phyloP scores from a whole-genome alignment of 2,888 invertebrate species.

The Ochlodes sylvanus region DNA sequence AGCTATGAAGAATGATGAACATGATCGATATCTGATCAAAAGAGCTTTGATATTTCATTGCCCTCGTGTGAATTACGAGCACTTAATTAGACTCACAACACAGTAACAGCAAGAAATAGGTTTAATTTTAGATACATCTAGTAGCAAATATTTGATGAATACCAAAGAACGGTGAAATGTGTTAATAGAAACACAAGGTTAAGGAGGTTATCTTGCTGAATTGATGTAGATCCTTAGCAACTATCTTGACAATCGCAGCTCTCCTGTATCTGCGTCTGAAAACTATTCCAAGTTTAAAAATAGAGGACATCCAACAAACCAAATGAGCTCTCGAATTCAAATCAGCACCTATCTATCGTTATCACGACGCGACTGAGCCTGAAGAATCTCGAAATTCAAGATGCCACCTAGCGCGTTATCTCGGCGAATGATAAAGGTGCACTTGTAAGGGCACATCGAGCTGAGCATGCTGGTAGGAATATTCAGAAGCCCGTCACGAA shows the following conservation, averaged over 20 bases:
- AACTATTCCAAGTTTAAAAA: neutral
- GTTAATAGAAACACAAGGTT: too few species aligned
- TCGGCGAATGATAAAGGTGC: constrained; percentile 25
- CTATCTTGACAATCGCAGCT: neutral
- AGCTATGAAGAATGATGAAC: neutral
- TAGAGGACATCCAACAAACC: neutral
- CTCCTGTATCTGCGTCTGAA: neutral
- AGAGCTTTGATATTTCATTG: neutral
- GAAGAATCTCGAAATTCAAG: constrained; percentile 30
- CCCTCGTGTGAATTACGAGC: neutral
- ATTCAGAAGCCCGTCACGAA: constrained; percentile 32
- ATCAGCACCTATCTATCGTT: constrained; percentile 12
- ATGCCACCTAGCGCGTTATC: constrained; percentile 36
- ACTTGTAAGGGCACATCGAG: constrained; percentile 26
- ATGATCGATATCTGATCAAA: neutral
- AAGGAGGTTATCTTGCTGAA: neutral
- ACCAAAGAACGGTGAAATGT: neutral
- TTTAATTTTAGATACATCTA: too few species aligned
- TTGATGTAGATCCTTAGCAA: neutral
- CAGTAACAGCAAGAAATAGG: neutral
- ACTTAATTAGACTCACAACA: neutral
- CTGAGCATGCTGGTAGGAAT: constrained; percentile 25
- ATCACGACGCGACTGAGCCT: neutral
- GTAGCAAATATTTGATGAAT: too few species aligned
- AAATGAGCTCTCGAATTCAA: neutral